Conservation (phyloP, 35 echinoderm and acorn worm species). For the Lytechinus pictus region DNA sequence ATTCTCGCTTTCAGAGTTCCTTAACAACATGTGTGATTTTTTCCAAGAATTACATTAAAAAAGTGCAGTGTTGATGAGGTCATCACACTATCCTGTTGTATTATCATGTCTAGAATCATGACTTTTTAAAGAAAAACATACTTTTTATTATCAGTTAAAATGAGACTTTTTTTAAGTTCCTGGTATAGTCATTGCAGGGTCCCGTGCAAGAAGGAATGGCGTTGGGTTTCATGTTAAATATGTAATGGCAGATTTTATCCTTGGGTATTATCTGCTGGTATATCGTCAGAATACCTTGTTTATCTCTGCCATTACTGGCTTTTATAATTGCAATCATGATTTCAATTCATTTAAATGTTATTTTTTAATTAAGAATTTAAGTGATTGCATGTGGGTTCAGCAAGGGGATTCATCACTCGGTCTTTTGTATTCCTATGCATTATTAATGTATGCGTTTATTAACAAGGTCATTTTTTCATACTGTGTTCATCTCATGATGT, state of each 20-base stretch:
- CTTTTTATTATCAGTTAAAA: neutral
- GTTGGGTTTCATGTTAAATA: neutral
- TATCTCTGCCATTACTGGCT: neutral
- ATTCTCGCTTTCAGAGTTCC: too few species aligned
- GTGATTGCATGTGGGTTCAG: neutral
- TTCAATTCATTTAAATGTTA: neutral
- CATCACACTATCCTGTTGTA: neutral
- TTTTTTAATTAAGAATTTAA: neutral
- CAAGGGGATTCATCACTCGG: too few species aligned
- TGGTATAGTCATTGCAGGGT: neutral
- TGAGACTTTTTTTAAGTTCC: neutral
- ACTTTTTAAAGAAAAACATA: neutral
- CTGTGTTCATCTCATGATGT: neutral
- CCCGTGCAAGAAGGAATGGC: neutral
- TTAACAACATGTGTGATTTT: neutral
- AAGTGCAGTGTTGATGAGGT: neutral
- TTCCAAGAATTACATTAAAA: neutral
- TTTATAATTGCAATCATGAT: neutral
- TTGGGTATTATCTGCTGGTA: neutral
- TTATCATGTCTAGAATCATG: neutral
- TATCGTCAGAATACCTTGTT: neutral
- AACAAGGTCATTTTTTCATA: neutral
- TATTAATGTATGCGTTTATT: neutral
- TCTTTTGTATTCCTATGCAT: too few species aligned
- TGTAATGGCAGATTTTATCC: neutral